Base-by-base conservation (phyloP, 2,888 invertebrate genomes). In the Brenthis hecate region DNA sequence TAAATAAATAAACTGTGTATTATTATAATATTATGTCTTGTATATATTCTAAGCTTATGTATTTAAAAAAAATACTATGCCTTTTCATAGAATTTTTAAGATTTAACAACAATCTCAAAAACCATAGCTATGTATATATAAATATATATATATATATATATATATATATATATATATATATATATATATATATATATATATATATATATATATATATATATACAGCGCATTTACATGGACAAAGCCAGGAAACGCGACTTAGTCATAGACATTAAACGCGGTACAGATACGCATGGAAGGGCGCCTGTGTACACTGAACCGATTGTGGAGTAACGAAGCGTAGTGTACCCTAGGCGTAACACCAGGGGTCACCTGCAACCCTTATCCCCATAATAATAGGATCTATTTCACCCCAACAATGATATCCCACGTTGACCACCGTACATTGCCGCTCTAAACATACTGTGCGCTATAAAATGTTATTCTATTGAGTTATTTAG, bases 291-390 rank as follows among this genome's bases (percentile, higher is more conserved):
- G 72, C 70, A 68, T 65, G 72, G 72, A 54, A 68, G 70, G 72
- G 70, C 63, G 70, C 68, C 69, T 72, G 72, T 72, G 70, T 72
- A 72, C 72, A 72, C 70, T 68, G 70, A 68, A 70, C 74, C 79
- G 80, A 81, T 82, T 80, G 81, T 77, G 76, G 73, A 65, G 77
- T 83, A 84, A 84, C 82, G 81, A 84, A 81, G 81, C 84, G 79
- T 80, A 76, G 60, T 57, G 66, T 72, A 73, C 73, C 73, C 75
- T 73, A 72, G 73, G 70, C 74, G 74, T 72, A 72, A 66, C 73
- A 74, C 72, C 73, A 51, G 54, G 56, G 63, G 48, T 36, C 36
- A 51, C 50, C 70, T 67, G 63, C 60, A 72, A 54, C 60, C 65
- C 13, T 51, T 66, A 63, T 16, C 1, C 3, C 56, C 8, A 62